These are phyloP conservation scores for Anthopleura xanthogrammica DNA, from an alignment of 92 coral and sea anemone species.

Conservation along the genomic window DNA sequence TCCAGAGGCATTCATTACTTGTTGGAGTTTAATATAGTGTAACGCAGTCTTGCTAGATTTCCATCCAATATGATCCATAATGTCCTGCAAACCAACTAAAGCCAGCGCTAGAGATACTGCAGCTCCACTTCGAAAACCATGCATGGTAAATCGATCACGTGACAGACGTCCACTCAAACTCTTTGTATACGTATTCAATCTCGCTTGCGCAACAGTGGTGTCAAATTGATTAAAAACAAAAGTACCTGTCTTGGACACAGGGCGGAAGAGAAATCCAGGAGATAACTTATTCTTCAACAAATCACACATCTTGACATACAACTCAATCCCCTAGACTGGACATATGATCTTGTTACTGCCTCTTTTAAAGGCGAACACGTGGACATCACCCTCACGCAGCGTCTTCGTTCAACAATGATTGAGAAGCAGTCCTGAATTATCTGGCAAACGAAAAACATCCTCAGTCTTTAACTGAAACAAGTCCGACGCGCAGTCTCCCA, in stretches of 20 bases:
- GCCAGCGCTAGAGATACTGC: constrained; percentile 37
- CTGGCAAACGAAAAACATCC: constrained; percentile 3
- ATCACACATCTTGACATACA: not conserved
- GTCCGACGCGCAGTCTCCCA: constrained; percentile 13
- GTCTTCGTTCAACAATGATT: constrained; percentile 9
- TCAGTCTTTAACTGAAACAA: not conserved
- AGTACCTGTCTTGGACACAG: not conserved
- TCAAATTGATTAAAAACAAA: not conserved
- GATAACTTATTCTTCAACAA: not conserved
- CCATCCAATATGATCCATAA: constrained; percentile 45
- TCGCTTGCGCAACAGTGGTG: constrained; percentile 25
- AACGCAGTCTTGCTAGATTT: constrained; percentile 24
- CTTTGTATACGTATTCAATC: constrained; percentile 12
- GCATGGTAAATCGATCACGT: constrained; percentile 24
- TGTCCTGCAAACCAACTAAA: constrained; percentile 7
- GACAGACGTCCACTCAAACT: not conserved
- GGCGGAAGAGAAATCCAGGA: constrained; percentile 13
- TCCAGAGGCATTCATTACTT: constrained; percentile 37
- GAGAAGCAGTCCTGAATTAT: not conserved
- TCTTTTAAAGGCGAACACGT: constrained; percentile 11
- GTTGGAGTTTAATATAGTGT: constrained; percentile 32
- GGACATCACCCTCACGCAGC: constrained; percentile 3
- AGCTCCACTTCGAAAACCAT: constrained; percentile 43
- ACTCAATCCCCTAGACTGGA: not conserved
- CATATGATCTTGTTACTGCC: not conserved